phyloP scores from a whole-genome alignment of 2,113 vertebrate genomes.

The Halcyon senegalensis region DNA sequence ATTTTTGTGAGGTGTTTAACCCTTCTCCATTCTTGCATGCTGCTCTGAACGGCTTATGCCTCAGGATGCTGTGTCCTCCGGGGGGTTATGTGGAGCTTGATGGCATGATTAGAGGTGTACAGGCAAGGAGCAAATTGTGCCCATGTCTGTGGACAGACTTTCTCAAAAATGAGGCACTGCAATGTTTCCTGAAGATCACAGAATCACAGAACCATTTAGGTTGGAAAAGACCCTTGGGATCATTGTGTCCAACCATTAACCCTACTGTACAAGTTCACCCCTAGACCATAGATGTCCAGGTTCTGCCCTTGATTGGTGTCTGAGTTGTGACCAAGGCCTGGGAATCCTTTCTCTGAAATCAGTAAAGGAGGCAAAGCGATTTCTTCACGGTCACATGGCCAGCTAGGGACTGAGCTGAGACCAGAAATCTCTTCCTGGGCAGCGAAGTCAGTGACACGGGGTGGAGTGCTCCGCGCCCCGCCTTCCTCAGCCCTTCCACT shows the following conservation, averaged over 20 bases:
- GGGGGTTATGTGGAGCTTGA: not conserved
- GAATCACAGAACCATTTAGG: too few relatives aligned
- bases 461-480: rapidly evolving
- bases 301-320: not conserved
- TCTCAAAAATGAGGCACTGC: not conserved
- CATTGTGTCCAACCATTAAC: too few relatives aligned
- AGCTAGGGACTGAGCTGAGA: not conserved
- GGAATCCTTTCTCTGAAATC: not conserved
- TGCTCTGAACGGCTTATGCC: not conserved
- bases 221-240: too few relatives aligned
- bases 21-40: not conserved
- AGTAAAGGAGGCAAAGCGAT: not conserved
- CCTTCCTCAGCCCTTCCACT: not conserved
- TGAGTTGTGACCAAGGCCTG: not conserved
- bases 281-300: too few relatives aligned
- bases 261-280: too few relatives aligned
- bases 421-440: not conserved
- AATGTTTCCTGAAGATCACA: not conserved
- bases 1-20: not conserved
- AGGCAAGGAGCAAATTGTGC: not conserved
- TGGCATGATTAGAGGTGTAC: not conserved
- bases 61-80: not conserved
- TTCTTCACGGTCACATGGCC: not conserved
- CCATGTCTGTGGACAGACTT: not conserved
- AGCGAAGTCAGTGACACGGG: not conserved